These are phyloP conservation scores for Pycnonotus jocosus DNA, from an alignment of 2,113 vertebrate genomes.

Conservation along the genomic window DNA sequence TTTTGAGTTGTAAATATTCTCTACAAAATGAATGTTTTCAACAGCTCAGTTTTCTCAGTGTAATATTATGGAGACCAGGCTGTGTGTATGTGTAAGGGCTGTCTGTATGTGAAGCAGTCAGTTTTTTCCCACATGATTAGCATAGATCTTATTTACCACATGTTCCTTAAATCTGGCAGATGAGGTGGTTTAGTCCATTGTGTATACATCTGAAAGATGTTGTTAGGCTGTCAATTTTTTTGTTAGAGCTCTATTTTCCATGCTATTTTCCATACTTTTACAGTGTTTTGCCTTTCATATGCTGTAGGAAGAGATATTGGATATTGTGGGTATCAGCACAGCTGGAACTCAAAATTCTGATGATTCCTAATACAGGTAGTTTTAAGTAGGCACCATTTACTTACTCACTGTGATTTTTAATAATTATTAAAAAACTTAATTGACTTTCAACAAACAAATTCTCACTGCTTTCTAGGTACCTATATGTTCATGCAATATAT, in stretches of 20 bases:
- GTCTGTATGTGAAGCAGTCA: not conserved
- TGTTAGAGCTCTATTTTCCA: not conserved
- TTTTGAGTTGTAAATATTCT: not conserved
- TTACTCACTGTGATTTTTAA: not conserved
- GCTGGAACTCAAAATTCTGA: not conserved
- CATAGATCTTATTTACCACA: not conserved
- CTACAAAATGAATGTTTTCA: not conserved
- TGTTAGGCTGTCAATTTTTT: not conserved
- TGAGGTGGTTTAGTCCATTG: not conserved
- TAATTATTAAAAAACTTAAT: not conserved
- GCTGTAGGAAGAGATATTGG: not conserved
- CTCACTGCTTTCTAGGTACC: not conserved
- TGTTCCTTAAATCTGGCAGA: not conserved
- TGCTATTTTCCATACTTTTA: not conserved
- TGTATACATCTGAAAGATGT: not conserved
- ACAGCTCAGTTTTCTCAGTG: not conserved
- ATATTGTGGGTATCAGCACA: not conserved
- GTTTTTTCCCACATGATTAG: not conserved
- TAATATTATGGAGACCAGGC: not conserved
- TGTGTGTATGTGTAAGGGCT: not conserved
- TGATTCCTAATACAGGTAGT: not conserved
- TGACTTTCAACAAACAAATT: not conserved
- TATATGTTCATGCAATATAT: not conserved
- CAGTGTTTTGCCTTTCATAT: not conserved
- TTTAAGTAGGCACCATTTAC: not conserved